Percentiles rank a stretch among this genome's conserved stretches.
phyloP scores from a whole-genome alignment of 2,113 vertebrate species.

The Larimichthys crocea region DNA sequence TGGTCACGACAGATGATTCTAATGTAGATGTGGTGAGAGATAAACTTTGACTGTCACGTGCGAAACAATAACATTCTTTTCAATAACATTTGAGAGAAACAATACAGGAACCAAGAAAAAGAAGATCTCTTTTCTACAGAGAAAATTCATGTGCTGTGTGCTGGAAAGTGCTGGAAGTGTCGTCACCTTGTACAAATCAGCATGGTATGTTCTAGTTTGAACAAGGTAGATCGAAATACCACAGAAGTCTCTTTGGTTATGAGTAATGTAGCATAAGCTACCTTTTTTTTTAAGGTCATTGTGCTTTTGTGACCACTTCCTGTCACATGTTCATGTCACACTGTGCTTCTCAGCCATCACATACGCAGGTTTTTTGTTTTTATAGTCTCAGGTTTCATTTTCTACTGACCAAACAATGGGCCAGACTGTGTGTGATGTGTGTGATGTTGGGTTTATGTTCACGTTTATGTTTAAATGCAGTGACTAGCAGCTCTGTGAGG shows the following conservation, averaged over 20 bases:
- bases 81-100: neutral
- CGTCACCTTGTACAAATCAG: slow-evolving; percentile 26
- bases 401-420: neutral
- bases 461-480: too few relatives aligned
- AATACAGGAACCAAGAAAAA: neutral
- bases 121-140: neutral
- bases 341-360: slow-evolving; percentile 2
- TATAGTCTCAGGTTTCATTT: neutral
- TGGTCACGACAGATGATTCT: neutral
- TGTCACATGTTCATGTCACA: slow-evolving; percentile 21
- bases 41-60: neutral
- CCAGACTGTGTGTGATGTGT: neutral
- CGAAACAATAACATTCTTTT: neutral
- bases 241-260: slow-evolving; percentile 35
- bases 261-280: slow-evolving; percentile 31
- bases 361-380: neutral
- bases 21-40: slow-evolving; percentile 13
- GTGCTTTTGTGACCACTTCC: slow-evolving; percentile 63
- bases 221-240: slow-evolving; percentile 13
- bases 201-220: slow-evolving; percentile 11
- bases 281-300: slow-evolving; percentile 51
- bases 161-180: slow-evolving; percentile 11
- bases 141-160: neutral
- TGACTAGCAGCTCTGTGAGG: neutral
- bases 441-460: too few relatives aligned